Evolutionary conservation across 2,888 invertebrate species (phyloP).

Genomic region (Sinopyrophorus schimmeli): DNA sequence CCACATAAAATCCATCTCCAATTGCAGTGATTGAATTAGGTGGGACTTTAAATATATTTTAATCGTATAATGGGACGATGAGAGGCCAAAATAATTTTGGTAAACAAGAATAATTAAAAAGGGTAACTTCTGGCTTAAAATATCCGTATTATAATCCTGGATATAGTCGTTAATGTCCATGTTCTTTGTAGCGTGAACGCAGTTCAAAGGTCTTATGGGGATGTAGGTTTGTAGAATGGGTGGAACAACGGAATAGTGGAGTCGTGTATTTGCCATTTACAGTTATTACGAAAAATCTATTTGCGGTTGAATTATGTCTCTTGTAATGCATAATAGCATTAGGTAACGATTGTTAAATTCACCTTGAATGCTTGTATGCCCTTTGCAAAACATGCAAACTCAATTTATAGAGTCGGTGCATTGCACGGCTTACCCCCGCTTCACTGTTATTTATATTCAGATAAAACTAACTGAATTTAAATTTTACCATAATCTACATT

Average conservation of each 20-base stretch:
- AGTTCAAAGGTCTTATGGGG: constrained; percentile 42
- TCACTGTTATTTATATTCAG: too few relatives aligned
- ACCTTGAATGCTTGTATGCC: neutral
- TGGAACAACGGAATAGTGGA: constrained; percentile 39
- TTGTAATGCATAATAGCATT: constrained; percentile 16
- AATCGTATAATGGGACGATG: too few relatives aligned
- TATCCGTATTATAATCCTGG: constrained; percentile 14
- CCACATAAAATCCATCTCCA: too few relatives aligned
- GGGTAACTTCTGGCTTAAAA: too few relatives aligned
- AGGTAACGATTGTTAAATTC: constrained; percentile 13
- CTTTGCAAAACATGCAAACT: constrained; percentile 13
- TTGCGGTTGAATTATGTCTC: constrained; percentile 17
- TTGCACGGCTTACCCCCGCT: too few relatives aligned
- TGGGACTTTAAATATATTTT: too few relatives aligned
- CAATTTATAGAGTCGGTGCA: constrained; percentile 5
- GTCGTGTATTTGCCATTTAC: constrained; percentile 40
- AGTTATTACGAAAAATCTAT: constrained; percentile 23
- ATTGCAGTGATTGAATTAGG: too few relatives aligned
- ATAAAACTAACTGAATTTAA: too few relatives aligned
- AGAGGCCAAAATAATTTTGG: too few relatives aligned
- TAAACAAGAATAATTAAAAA: too few relatives aligned
- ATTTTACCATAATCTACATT: too few relatives aligned
- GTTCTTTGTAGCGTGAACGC: constrained; percentile 17
- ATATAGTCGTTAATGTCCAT: constrained; percentile 21
- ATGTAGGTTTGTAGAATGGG: constrained; percentile 44